phyloP scores from a whole-genome alignment of 2,113 vertebrate genomes.

The Eidolon helvum region DNA sequence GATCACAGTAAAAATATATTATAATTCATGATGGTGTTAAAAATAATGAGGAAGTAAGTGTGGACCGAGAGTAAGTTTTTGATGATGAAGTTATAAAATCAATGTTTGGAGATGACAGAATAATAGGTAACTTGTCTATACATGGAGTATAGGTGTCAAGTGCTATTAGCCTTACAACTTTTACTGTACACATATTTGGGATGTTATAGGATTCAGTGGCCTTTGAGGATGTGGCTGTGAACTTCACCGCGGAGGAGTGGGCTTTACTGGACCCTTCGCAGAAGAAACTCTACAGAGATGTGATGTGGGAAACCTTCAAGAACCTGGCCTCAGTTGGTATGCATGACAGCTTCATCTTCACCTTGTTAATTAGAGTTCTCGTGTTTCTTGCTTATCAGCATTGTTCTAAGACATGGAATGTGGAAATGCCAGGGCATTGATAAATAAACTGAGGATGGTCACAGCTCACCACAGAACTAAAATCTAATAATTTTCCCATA shows the following conservation, averaged over 20 bases:
- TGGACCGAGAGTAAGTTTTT: neutral
- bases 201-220: no score
- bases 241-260: no score
- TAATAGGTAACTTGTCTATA: neutral
- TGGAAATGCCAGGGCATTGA: neutral
- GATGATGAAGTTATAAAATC: neutral
- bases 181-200: no score
- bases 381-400: neutral
- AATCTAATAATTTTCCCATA: neutral
- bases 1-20: neutral
- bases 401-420: neutral
- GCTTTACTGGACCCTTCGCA: neutral
- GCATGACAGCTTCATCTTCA: neutral
- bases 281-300: conserved; percentile 36
- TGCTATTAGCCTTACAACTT: no score
- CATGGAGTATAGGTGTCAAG: no score
- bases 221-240: no score
- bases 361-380: neutral
- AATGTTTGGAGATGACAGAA: neutral
- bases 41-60: neutral
- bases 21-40: neutral
- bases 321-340: conserved; percentile 30
- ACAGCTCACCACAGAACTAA: neutral
- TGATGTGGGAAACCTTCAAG: conserved; percentile 52
- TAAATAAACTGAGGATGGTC: neutral